Base-by-base conservation (phyloP, 2,888 invertebrate genomes). In the Apamea monoglypha region DNA sequence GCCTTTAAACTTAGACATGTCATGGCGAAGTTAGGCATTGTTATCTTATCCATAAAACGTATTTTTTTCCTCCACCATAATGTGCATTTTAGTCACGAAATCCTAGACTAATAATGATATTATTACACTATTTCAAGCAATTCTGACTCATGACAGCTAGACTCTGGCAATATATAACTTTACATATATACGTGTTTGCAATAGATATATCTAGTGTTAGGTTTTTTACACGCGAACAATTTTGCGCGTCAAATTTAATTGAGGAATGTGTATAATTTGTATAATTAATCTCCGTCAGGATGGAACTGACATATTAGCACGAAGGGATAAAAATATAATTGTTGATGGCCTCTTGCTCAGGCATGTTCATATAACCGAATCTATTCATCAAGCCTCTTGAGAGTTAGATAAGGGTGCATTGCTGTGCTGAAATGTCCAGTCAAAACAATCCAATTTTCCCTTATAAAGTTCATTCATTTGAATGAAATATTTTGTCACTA, bases 131-230 rank as follows among this genome's bases (percentile, higher is more conserved):
- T 74, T 76, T 77, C 68, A 47, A 80, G 70, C 32, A 18, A 74
- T 61, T 80, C 83, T 90, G 89, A 90, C 66, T 90, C 90, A 90
- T 83, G 73, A 81, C 82, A 73, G 81, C 78, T 83, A 88, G 82
- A 83, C 83, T 74, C 50, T 18, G 14, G 69, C 71, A 47, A 74
- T 74, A 69, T 77, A 81, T 79, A 63, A n/a, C 76, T 76, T 61
- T 36, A 81, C 3, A 25, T 50, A 80, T 50, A 40, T 71, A 68
- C 70, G 32, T 68, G 67, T 78, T 69, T 56, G 76, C 69, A 79
- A 78, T 73, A 75, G 70, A 84, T 81, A 78, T 72, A 84, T 84
- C 74, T 75, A 25, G 36, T 25, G 16, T 86, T 69, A 81, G 86
- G 81, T 10, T 63, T 76, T 71, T 69, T 78, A 40, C 87, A 86